Evolutionary conservation across 1,140 invertebrate species (phyloP).

Genomic region (Rhopalosiphum padi): DNA sequence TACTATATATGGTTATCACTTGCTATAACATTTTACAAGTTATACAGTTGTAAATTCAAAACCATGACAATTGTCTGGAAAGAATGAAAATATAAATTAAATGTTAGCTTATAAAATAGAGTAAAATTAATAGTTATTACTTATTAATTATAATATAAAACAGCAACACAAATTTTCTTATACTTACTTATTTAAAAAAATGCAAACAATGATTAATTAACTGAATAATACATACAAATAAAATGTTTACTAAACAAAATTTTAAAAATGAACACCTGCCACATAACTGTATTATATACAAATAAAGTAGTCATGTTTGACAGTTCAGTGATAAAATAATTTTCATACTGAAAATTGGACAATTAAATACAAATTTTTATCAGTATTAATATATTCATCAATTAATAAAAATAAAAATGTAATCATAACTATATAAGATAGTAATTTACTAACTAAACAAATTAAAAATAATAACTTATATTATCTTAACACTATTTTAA

Average conservation of each 20-base stretch:
- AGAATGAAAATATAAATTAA: background rate
- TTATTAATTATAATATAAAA: background rate
- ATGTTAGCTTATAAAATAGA: background rate
- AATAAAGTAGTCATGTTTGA: background rate
- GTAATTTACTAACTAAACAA: background rate
- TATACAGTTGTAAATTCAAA: background rate
- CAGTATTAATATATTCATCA: background rate
- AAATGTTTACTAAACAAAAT: background rate
- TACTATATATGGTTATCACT: background rate
- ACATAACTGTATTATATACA: background rate
- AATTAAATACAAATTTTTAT: background rate
- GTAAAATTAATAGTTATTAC: background rate
- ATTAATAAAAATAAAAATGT: background rate
- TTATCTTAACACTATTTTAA: background rate
- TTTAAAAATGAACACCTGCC: background rate
- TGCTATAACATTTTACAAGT: background rate
- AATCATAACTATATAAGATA: background rate
- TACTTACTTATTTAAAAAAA: background rate
- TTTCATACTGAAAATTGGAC: background rate
- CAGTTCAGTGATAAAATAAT: background rate
- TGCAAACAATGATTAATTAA: background rate
- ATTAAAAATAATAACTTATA: background rate
- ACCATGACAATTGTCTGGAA: background rate
- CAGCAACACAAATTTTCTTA: background rate
- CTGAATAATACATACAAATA: background rate